Conservation (phyloP, 2,113 vertebrate species). For the Macquaria australasica region DNA sequence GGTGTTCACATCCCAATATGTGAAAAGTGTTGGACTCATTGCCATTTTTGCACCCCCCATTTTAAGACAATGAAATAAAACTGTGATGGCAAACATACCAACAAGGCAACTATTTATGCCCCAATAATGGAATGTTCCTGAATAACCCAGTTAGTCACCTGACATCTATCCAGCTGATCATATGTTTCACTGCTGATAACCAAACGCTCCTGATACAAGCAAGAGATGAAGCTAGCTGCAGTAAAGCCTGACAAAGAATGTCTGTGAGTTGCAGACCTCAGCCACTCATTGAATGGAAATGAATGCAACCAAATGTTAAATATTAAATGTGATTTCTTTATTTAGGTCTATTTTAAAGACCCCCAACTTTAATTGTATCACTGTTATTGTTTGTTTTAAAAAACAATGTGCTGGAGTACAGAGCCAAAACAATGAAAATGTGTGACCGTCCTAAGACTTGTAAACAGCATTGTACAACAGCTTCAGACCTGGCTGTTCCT, state of each 20-base stretch:
- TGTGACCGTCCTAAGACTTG: not conserved
- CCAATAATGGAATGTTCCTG: not conserved
- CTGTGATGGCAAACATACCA: not conserved
- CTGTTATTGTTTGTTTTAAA: not conserved
- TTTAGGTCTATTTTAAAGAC: not conserved
- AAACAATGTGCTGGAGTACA: not conserved
- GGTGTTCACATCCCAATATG: not conserved
- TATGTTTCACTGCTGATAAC: not conserved
- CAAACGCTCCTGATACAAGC: not conserved
- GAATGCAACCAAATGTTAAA: not conserved
- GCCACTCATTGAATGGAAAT: not conserved
- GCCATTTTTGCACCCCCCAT: not conserved
- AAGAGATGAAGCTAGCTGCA: not conserved
- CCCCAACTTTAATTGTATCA: not conserved
- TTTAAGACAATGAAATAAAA: not conserved
- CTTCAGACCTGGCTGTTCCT: not conserved
- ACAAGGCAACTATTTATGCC: slow-evolving; percentile 16
- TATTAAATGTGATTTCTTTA: not conserved
- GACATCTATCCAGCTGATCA: slow-evolving; percentile 11
- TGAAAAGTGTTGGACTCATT: not conserved
- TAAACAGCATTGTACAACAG: not conserved
- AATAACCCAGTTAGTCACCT: slow-evolving; percentile 17
- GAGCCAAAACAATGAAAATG: not conserved
- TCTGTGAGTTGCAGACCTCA: not conserved
- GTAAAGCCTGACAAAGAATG: not conserved